A percentile compares a stretch with the other conserved stretches of the same genome.
phyloP scores from a whole-genome alignment of 2,113 vertebrate genomes.

The Microtus oregoni region DNA sequence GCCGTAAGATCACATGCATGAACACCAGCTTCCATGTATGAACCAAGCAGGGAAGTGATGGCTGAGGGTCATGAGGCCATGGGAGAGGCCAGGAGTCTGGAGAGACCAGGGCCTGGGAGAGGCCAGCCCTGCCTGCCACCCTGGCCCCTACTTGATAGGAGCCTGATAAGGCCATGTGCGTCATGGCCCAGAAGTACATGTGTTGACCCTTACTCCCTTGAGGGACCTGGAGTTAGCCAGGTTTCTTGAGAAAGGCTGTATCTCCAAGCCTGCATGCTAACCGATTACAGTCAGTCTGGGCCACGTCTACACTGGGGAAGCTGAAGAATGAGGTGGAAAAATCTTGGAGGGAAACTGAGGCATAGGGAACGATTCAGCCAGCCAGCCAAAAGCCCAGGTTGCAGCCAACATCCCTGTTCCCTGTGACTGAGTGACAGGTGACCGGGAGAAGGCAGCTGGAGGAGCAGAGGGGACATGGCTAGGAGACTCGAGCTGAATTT shows the following conservation, averaged over 20 bases:
- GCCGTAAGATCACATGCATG: neutral
- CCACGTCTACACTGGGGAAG: neutral
- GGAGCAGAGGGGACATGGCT: neutral
- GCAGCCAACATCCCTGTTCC: neutral
- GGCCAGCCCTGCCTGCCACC: neutral
- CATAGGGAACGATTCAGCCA: neutral
- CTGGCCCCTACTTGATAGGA: slow-evolving; percentile 59
- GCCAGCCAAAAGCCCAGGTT: neutral
- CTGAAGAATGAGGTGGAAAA: neutral
- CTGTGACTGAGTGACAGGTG: neutral
- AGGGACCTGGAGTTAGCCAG: slow-evolving; percentile 3
- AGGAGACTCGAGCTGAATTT: neutral
- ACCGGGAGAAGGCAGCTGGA: neutral
- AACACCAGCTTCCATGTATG: rapidly evolving
- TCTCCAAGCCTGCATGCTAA: neutral
- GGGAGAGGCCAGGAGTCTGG: slow-evolving; percentile 65
- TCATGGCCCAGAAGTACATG: slow-evolving; percentile 41
- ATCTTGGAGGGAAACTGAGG: slow-evolving; percentile 22
- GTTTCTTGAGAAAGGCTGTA: neutral
- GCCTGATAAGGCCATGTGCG: slow-evolving; percentile 70
- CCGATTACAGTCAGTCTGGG: neutral
- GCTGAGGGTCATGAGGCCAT: neutral
- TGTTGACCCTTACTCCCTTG: neutral
- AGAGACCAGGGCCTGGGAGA: neutral
- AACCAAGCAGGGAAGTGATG: neutral